A percentile compares a stretch with the other conserved stretches of the same genome.
These are phyloP conservation scores for Merodon equestris DNA, from an alignment of 2,888 invertebrate species.

Conservation along the genomic window DNA sequence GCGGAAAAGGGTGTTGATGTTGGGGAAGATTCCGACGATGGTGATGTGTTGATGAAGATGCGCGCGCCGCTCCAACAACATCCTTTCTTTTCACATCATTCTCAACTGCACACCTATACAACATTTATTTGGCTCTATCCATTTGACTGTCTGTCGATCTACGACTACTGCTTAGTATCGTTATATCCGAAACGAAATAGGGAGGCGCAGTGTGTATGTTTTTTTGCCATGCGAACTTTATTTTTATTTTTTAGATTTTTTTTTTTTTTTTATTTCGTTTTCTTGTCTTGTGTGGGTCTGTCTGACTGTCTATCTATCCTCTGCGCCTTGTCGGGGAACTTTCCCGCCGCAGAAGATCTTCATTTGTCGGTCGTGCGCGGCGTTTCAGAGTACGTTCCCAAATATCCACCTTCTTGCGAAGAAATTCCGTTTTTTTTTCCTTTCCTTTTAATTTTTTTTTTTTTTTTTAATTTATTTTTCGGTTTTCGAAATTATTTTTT, in stretches of 20 bases:
- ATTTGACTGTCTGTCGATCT: too few species aligned
- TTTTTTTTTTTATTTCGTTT: conserved; percentile 35
- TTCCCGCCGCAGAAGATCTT: conserved; percentile 75
- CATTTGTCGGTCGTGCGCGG: conserved; percentile 78
- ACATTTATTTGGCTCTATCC: too few species aligned
- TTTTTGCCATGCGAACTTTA: conserved; percentile 65
- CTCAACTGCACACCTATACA: too few species aligned
- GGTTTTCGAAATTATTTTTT: too few species aligned
- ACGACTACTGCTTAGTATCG: too few species aligned
- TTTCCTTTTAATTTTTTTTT: background rate
- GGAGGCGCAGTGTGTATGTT: conserved; percentile 12
- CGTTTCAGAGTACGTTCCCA: conserved; percentile 69
- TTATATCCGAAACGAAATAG: too few species aligned
- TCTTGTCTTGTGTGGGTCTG: conserved; percentile 61
- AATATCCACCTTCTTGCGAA: conserved; percentile 52
- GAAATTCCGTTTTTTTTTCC: conserved; percentile 19
- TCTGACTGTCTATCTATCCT: conserved; percentile 64
- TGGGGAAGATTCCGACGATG: too few species aligned
- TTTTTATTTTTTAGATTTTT: too few species aligned
- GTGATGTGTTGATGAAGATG: conserved; percentile 2
- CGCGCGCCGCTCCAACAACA: conserved; percentile 36
- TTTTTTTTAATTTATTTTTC: conserved; percentile 18
- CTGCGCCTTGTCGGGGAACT: conserved; percentile 59
- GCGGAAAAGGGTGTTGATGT: too few species aligned
- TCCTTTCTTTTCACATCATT: conserved; percentile 37